Evolutionary conservation across 2,888 invertebrate species (phyloP).

Genomic region (Chloroclysta siterata): DNA sequence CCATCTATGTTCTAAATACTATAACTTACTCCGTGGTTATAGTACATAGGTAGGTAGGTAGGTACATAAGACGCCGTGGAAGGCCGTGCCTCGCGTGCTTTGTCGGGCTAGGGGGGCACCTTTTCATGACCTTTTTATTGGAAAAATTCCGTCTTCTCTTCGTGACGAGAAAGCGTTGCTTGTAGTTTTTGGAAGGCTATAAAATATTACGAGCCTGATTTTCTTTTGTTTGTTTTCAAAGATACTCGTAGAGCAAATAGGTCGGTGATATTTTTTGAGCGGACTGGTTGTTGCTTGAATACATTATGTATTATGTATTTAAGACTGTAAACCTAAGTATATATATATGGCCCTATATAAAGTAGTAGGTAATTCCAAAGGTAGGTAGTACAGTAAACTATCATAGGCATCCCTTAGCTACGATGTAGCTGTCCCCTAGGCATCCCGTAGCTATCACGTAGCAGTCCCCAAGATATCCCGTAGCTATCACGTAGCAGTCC

Average conservation of each 20-base stretch:
- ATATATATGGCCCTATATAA: too few relatives aligned
- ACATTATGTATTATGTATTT: too few relatives aligned
- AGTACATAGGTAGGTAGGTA: not conserved
- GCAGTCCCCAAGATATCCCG: too few relatives aligned
- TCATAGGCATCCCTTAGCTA: too few relatives aligned
- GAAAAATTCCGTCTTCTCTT: conserved; percentile 23
- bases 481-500: too few relatives aligned
- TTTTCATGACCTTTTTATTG: conserved; percentile 31
- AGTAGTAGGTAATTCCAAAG: too few relatives aligned
- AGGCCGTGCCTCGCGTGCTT: conserved; percentile 36
- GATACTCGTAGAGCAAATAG: not conserved
- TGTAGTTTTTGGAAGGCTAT: conserved; percentile 21
- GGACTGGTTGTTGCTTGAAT: too few relatives aligned
- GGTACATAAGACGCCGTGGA: conserved; percentile 11
- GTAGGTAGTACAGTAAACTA: too few relatives aligned
- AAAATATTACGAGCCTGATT: conserved; percentile 1
- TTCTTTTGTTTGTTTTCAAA: not conserved
- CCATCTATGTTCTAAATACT: too few relatives aligned
- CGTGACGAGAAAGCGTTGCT: not conserved
- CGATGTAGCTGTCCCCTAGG: too few relatives aligned
- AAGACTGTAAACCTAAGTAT: too few relatives aligned
- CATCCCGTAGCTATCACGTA: too few relatives aligned
- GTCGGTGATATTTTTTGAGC: not conserved
- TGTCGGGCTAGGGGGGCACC: not conserved
- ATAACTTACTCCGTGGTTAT: not conserved